A percentile compares a stretch with the other conserved stretches of the same genome.
Evolutionary conservation across 2,888 invertebrate species (phyloP).

Genomic region (Drosophila ustulata): DNA sequence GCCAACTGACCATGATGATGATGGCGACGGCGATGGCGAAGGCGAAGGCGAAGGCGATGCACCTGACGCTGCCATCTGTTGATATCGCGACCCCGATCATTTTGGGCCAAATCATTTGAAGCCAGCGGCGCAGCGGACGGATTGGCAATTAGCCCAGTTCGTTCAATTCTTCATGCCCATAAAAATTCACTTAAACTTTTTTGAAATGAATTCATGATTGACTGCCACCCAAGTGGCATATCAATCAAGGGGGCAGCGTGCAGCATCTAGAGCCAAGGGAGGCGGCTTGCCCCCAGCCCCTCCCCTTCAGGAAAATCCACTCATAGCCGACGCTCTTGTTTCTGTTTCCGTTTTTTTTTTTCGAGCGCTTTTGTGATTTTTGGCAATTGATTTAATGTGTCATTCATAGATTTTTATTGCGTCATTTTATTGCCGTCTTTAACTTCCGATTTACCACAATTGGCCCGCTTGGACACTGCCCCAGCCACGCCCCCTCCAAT

Average conservation of each 20-base stretch:
- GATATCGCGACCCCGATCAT: conserved; percentile 7
- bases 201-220: conserved; percentile 65
- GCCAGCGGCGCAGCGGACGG: conserved; percentile 1
- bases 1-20: conserved; percentile 22
- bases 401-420: conserved; percentile 85
- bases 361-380: conserved; percentile 82
- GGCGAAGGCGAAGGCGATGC: conserved; percentile 26
- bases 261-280: not conserved
- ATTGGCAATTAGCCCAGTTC: conserved; percentile 63
- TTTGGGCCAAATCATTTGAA: conserved; percentile 44
- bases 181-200: conserved; percentile 70
- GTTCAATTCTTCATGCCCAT: conserved; percentile 72
- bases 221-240: conserved; percentile 51
- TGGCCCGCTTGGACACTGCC: conserved; percentile 81
- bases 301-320: conserved; percentile 46
- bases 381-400: conserved; percentile 85
- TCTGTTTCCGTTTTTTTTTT: conserved; percentile 28
- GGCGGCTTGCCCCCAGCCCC: not conserved
- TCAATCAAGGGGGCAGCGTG: not conserved
- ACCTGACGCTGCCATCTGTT: conserved; percentile 54
- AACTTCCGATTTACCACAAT: conserved; percentile 85
- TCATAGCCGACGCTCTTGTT: conserved; percentile 45
- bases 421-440: conserved; percentile 85
- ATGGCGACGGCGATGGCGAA: conserved; percentile 7
- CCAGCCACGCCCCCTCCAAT: conserved; percentile 33